phyloP scores from a whole-genome alignment of 2,888 invertebrate species.

The Nemotelus pantherinus region DNA sequence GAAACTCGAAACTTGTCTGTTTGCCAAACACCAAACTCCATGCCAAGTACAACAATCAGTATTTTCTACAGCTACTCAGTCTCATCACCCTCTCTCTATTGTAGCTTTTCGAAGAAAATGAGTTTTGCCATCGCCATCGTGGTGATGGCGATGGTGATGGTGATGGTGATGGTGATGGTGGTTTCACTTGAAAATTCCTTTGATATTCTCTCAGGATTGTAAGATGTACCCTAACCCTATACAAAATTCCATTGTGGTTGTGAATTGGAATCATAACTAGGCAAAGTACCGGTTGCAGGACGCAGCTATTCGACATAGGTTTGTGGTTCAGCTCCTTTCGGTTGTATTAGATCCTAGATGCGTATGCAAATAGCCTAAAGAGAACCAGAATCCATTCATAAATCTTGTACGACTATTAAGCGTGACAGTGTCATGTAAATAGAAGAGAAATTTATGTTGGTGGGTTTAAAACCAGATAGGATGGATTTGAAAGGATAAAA shows the following conservation, averaged over 20 bases:
- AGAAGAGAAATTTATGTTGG: constrained; percentile 18
- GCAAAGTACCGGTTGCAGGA: constrained; percentile 6
- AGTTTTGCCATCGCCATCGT: neutral
- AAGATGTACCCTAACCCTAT: neutral
- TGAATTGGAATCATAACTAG: constrained; percentile 35
- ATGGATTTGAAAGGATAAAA: neutral
- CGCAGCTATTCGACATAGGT: neutral
- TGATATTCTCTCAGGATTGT: neutral
- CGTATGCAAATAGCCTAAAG: neutral
- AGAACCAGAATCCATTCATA: constrained; percentile 25
- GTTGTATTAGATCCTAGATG: neutral
- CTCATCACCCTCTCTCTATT: too few relatives aligned
- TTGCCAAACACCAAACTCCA: too few relatives aligned
- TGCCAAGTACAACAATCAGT: too few relatives aligned
- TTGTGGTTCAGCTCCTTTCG: neutral
- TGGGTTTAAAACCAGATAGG: neutral
- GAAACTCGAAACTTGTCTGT: too few relatives aligned
- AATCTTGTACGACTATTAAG: constrained; percentile 34
- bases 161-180: neutral
- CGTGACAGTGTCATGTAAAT: constrained; percentile 39
- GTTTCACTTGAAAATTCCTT: neutral
- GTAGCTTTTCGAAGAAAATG: too few relatives aligned
- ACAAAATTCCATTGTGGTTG: constrained; percentile 19
- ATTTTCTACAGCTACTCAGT: too few relatives aligned
- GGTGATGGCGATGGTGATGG: neutral